Evolutionary conservation across 2,888 invertebrate species (phyloP), one percentile per base, ranked within the genome.

Genomic region (Acrobeloides nanus): DNA sequence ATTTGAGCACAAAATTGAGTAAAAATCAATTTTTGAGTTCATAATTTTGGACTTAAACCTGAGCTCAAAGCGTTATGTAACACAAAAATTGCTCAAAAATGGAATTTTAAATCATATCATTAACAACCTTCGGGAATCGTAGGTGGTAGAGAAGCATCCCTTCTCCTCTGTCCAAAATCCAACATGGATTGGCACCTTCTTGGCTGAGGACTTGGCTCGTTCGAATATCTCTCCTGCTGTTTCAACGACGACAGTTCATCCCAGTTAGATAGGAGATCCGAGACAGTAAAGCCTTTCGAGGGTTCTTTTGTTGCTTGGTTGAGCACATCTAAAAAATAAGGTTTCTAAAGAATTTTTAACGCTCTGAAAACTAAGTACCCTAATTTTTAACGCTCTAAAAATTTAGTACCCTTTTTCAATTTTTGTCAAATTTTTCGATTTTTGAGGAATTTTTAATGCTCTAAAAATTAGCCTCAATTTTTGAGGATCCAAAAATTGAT

Each of bases 211-310:
- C 60, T 54, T 15, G 46, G 42, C 8, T 45, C 55, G 10, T 21
- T 25, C 26, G 18, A 15, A 5, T 38, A 25, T 35, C 7, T 21
- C 33, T 7, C 18, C 18, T 8, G 17, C 5, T 17, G 7, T 5
- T 12, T 38, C 35, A 12, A 8, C 10, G 40, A 40, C 34, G 26
- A 21, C 17, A 60, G 37, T 6, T 62, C 60, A n/a, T 63, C 53
- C 48, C 53, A 57, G 18, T 64, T 62, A 23, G 53, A 50, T 7
- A 64, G 46, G 31, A 63, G 46, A 46, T 67, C 67, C 12, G 64
- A 62, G 0, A 55, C 57, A 1, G 66, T 65, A 4, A 55, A 32
- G n/a, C 23, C 52, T 31, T 49, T 49, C 21, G 48, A 29, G 21
- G 49, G 51, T 4, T 20, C 20, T 10, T 25, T 12, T 7, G 54